Conservation (phyloP, 2,888 invertebrate genomes). For the Trypoxylon attenuatum region DNA sequence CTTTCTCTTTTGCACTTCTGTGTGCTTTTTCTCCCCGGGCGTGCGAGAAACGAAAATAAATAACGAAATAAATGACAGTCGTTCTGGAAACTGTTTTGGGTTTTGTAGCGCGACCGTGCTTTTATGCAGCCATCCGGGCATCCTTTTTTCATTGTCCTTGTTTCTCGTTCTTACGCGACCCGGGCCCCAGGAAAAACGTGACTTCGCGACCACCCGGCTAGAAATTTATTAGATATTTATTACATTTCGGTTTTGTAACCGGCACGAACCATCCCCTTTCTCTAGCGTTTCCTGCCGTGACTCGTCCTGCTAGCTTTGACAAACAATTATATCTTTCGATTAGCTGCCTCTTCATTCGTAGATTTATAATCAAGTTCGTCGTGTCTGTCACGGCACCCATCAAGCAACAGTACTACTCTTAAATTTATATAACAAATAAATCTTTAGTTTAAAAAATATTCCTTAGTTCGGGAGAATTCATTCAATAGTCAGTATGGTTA, state of each 20-base stretch:
- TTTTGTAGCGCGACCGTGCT: conserved; percentile 68
- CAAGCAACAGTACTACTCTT: too few species aligned
- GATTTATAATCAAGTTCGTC: too few species aligned
- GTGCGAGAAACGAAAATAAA: conserved; percentile 44
- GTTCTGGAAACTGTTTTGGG: conserved; percentile 72
- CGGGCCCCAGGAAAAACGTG: conserved; percentile 54
- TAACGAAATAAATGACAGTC: conserved; percentile 73
- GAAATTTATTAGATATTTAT: conserved; percentile 74
- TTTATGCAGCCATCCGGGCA: conserved; percentile 48
- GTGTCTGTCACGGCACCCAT: too few species aligned
- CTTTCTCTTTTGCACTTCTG: conserved; percentile 2
- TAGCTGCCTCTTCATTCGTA: too few species aligned
- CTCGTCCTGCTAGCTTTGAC: too few species aligned
- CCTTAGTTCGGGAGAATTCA: too few species aligned
- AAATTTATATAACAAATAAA: too few species aligned
- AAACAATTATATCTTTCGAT: too few species aligned
- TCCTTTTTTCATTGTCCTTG: conserved; percentile 34
- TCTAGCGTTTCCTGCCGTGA: too few species aligned
- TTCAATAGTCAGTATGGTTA: too few species aligned
- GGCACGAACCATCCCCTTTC: neutral
- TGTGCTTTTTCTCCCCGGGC: too few species aligned
- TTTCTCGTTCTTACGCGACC: conserved; percentile 40
- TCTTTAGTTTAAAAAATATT: too few species aligned
- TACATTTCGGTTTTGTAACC: conserved; percentile 64
- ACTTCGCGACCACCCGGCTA: conserved; percentile 64